Evolutionary conservation across 2,113 vertebrate species (phyloP).

Genomic region (Globicephala melas): DNA sequence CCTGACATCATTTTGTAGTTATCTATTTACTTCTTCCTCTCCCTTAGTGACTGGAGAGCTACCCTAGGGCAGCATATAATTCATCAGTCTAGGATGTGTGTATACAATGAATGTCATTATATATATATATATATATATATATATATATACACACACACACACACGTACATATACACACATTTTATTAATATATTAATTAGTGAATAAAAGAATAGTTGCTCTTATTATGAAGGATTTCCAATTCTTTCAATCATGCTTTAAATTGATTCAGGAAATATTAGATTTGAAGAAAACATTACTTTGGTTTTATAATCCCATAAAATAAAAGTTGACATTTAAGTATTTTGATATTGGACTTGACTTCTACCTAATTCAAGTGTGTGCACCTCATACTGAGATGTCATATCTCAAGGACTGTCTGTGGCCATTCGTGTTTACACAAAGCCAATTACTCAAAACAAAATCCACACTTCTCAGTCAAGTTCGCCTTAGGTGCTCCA

Average conservation of each 20-base stretch:
- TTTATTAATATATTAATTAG: not conserved
- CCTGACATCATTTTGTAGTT: not conserved
- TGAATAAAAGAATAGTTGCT: not conserved
- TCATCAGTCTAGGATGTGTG: not conserved
- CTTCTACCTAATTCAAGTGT: not conserved
- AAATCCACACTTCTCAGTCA: not conserved
- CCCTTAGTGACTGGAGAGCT: not conserved
- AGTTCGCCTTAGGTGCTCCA: not conserved
- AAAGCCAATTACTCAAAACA: not conserved
- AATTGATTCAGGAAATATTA: not conserved
- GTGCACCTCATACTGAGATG: not conserved
- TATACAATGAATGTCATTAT: not conserved
- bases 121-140: not conserved
- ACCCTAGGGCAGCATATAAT: not conserved
- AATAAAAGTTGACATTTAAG: not conserved
- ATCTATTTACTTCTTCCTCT: not conserved
- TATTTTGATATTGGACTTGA: not conserved
- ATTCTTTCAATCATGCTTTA: not conserved
- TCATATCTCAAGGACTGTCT: not conserved
- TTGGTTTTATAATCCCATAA: not conserved
- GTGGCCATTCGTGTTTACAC: not conserved
- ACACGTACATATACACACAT: not conserved
- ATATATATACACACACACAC: not conserved
- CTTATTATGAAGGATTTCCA: not conserved
- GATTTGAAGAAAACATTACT: not conserved